Base-by-base conservation (phyloP, 2,888 invertebrate genomes). In the Drosophila stalkeri region DNA sequence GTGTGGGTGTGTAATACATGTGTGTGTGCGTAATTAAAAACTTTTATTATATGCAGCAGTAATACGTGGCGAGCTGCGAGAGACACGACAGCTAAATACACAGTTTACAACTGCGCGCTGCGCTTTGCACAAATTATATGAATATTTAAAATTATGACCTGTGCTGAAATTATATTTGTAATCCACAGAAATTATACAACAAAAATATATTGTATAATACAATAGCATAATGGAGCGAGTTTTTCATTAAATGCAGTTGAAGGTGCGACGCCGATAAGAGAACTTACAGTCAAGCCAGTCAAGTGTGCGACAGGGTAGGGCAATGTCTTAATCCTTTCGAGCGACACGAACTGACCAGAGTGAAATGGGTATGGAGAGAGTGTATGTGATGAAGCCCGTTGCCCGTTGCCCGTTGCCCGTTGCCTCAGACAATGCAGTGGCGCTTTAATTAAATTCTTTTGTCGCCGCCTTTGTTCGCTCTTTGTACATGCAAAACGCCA, bases 361-460 rank as follows among this genome's bases (percentile, higher is more conserved):
- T 14, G 18, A 12, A 33, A 14, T 14, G 33, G 3, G 2, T 11
- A 23, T 16, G 7, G 20, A 37, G 46, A 3, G 20, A 37, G 46
- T 41, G 31, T 12, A 33, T n/a, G 3, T n/a, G 12, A n/a, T 31
- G 27, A 3, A 18, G 27, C 43, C 46, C 35, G 43, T 59, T 54
- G 41, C 8, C 33, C 11, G 33, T 9, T 35, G 35, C 11, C 35
- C 35, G 33, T 33, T 37, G 35, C 3, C 37, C 37, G 16, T 37
- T 27, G 27, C 43, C 23, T 14, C 67, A 77, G 82, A 84, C 85
- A 83, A 74, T 81, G 86, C 76, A 73, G 57, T 66, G 63, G 46
- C 77, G 64, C 63, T 88, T 85, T 85, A 85, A 85, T 85, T 85
- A 85, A 85, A 89, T 85, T 85, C 85, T 84, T 88, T 86, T 86